phyloP scores from a whole-genome alignment of 2,797 vertebrate species.

The Sphenopsis melanotis region DNA sequence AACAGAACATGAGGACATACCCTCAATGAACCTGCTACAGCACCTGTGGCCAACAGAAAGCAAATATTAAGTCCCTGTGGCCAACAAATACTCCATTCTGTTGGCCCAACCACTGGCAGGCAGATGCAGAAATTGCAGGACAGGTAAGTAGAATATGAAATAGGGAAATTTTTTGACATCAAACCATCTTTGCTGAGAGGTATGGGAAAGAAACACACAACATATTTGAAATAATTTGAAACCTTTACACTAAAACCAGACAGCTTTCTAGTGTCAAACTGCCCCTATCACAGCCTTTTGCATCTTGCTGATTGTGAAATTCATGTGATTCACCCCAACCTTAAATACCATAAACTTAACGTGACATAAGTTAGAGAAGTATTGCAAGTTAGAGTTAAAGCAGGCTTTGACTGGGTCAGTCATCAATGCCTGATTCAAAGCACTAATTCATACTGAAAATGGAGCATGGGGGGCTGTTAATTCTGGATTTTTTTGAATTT shows the following conservation, averaged over 20 bases:
- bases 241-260: background rate
- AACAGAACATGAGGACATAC: background rate
- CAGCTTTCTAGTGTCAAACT: background rate
- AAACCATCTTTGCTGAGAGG: background rate
- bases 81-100: background rate
- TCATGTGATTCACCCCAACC: background rate
- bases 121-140: background rate
- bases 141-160: background rate
- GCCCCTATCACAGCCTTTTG: background rate
- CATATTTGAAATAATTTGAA: background rate
- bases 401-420: background rate
- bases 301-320: background rate
- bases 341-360: background rate
- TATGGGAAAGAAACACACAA: background rate
- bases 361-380: background rate
- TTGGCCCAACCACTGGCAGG: background rate
- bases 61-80: background rate
- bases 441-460: background rate
- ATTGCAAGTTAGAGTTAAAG: background rate
- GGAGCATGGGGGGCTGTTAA: background rate
- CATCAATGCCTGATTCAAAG: background rate
- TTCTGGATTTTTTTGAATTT: background rate
- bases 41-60: background rate
- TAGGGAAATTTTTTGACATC: background rate
- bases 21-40: background rate